Percentiles rank a stretch among this genome's conserved stretches.
phyloP scores from a whole-genome alignment of 2,888 invertebrate species.

The Ptilodon capucinus region DNA sequence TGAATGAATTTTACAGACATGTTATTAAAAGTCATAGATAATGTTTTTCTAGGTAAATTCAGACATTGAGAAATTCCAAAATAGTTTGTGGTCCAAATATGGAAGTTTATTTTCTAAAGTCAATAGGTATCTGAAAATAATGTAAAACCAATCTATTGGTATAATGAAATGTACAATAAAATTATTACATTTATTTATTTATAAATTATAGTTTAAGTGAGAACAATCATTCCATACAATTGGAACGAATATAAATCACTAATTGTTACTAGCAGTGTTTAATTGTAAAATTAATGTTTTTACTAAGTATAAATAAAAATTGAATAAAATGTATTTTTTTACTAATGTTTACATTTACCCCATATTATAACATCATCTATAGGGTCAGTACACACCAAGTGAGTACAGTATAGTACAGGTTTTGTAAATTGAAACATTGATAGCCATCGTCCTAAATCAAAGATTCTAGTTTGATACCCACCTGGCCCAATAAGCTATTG shows the following conservation, averaged over 20 bases:
- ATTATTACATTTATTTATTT: conserved; percentile 7
- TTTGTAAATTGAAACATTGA: too few species aligned
- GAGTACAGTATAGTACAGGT: too few species aligned
- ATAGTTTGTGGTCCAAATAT: too few species aligned
- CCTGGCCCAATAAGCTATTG: too few species aligned
- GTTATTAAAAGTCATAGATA: not conserved
- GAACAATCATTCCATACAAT: conserved; percentile 28
- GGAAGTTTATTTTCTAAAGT: too few species aligned
- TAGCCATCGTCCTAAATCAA: too few species aligned
- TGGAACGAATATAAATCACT: conserved; percentile 21
- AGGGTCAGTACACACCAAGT: too few species aligned
- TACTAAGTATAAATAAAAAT: conserved; percentile 18
- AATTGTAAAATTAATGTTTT: conserved; percentile 23
- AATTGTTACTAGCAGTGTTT: conserved; percentile 20
- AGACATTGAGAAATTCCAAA: too few species aligned
- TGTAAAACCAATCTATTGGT: not conserved
- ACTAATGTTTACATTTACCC: too few species aligned
- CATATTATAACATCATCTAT: too few species aligned
- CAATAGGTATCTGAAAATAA: not conserved
- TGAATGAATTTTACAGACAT: not conserved
- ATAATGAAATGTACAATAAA: conserved; percentile 7
- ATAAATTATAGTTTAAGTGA: conserved; percentile 15
- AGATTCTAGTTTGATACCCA: too few species aligned
- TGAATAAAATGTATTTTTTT: not conserved
- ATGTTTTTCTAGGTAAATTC: not conserved